Percentiles rank a stretch among this genome's conserved stretches.
These are phyloP conservation scores for Leptinotarsa defecta DNA, from an alignment of 1,140 invertebrate species.

Conservation along the genomic window DNA sequence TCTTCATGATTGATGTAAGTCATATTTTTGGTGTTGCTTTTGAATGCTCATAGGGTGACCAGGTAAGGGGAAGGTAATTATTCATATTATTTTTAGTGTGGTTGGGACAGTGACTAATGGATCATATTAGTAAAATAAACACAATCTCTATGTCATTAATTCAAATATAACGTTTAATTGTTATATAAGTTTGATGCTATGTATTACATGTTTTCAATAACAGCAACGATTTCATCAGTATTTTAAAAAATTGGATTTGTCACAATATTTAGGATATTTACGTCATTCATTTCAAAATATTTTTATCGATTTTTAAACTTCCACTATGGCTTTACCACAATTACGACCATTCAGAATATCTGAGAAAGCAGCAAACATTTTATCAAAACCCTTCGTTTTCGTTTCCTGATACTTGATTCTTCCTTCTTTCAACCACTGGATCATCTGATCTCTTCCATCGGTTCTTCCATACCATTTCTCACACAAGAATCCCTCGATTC, in stretches of 20 bases:
- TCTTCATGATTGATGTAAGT: background rate
- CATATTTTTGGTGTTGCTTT: background rate
- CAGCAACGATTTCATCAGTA: background rate
- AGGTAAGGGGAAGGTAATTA: no score
- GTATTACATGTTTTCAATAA: no score
- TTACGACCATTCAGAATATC: constrained; percentile 66
- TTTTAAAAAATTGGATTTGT: no score
- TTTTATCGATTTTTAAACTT: constrained; percentile 7
- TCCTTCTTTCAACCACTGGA: constrained; percentile 63
- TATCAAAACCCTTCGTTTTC: constrained; percentile 67
- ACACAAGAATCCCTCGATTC: constrained; percentile 61
- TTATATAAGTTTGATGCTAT: no score
- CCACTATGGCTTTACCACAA: constrained; percentile 67
- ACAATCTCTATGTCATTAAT: no score
- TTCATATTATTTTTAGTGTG: no score
- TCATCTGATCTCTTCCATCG: constrained; percentile 64
- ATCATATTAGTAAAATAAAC: no score
- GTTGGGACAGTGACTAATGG: background rate
- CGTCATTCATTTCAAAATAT: no score
- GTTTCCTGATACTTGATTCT: constrained; percentile 67
- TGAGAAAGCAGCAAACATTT: constrained; percentile 66
- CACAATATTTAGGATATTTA: no score
- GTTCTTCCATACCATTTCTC: constrained; percentile 62
- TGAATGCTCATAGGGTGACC: background rate
- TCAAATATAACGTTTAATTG: no score